phyloP scores from a whole-genome alignment of 2,888 invertebrate species.

The Halocaridina rubra region DNA sequence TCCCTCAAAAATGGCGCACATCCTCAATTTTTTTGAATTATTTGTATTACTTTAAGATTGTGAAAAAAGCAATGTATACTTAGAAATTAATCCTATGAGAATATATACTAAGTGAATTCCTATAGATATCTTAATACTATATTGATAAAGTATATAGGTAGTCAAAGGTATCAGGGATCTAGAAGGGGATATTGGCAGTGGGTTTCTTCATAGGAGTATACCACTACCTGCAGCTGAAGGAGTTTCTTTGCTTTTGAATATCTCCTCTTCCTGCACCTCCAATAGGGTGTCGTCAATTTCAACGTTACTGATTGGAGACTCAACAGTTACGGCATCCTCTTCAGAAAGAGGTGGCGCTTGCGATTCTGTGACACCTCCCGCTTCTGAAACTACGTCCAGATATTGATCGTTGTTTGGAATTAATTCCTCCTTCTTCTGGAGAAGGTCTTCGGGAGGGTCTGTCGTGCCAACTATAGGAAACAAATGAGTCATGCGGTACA shows the following conservation, averaged over 20 bases:
- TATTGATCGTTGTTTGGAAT: neutral
- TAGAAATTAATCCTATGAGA: no score
- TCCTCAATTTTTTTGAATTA: no score
- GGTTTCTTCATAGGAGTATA: no score
- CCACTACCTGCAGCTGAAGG: neutral
- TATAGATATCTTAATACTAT: no score
- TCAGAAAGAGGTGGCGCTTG: neutral
- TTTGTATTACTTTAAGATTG: no score
- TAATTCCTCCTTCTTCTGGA: neutral
- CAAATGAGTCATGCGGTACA: conserved; percentile 7
- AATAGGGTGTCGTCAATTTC: neutral
- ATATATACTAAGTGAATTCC: no score
- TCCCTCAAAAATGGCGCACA: no score
- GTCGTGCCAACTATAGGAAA: conserved; percentile 17
- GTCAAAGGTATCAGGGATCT: no score
- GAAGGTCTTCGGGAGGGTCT: conserved; percentile 2
- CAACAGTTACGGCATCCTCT: neutral
- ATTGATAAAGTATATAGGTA: no score
- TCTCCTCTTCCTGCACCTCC: neutral
- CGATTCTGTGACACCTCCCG: neutral
- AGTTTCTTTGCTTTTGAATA: neutral
- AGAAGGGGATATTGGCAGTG: no score
- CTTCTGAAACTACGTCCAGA: conserved; percentile 32
- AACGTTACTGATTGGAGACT: neutral
- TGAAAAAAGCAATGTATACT: no score